phyloP scores from a whole-genome alignment of 53 echinoderm and acorn worm species.

The Crossaster papposus region DNA sequence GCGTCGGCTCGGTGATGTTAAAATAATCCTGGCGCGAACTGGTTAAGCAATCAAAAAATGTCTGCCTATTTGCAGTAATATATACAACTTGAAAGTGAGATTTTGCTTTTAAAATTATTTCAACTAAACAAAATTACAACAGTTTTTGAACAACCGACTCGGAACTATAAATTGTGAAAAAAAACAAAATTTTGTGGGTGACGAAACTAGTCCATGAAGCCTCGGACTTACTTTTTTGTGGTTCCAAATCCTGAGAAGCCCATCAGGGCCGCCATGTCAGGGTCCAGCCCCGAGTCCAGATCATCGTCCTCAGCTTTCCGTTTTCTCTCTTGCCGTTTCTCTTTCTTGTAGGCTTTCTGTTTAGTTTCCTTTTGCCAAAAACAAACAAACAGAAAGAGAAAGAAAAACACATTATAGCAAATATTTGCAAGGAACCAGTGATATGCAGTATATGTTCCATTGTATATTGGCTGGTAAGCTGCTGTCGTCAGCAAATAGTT shows the following conservation, averaged over 20 bases:
- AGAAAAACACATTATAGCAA: too few species aligned
- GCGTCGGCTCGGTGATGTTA: too few species aligned
- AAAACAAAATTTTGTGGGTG: neutral
- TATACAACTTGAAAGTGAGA: too few species aligned
- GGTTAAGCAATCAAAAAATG: too few species aligned
- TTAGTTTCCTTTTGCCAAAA: constrained; percentile 82
- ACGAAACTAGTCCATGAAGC: neutral
- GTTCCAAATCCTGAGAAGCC: constrained; percentile 97
- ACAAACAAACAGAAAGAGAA: neutral
- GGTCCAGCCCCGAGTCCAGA: constrained; percentile 70
- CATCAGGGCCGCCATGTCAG: constrained; percentile 99
- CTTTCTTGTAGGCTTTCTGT: constrained; percentile 95
- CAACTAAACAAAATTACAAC: too few species aligned
- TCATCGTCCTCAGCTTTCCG: constrained; percentile 85
- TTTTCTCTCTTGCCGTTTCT: constrained; percentile 94
- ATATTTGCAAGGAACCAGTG: neutral
- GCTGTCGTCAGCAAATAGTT: neutral
- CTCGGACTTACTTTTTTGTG: constrained; percentile 75
- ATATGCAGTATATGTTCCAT: neutral
- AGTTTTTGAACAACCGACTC: too few species aligned
- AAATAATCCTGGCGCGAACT: too few species aligned
- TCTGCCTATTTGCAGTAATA: too few species aligned
- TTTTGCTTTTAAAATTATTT: too few species aligned
- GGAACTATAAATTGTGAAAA: neutral
- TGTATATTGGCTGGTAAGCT: neutral